phyloP scores from a whole-genome alignment of 2,888 invertebrate genomes.

The Merodon equestris region DNA sequence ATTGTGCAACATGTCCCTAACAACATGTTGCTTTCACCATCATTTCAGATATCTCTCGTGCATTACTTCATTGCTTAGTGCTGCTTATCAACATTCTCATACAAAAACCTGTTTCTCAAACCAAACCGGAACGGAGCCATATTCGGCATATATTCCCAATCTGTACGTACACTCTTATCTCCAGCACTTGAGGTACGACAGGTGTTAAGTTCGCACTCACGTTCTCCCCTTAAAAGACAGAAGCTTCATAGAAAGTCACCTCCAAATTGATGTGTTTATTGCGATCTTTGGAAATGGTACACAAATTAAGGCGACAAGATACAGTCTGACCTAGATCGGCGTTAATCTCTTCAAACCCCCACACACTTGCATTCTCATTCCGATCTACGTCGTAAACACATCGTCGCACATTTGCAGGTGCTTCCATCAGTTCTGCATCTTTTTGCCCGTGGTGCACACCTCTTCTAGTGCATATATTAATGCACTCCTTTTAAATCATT shows the following conservation, averaged over 20 bases:
- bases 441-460: constrained; percentile 7
- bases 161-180: too few relatives aligned
- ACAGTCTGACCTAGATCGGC: constrained; percentile 27
- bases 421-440: constrained; percentile 46
- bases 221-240: constrained; percentile 16
- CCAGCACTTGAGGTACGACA: neutral
- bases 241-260: constrained; percentile 52
- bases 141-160: too few relatives aligned
- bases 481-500: constrained; percentile 57
- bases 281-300: constrained; percentile 31
- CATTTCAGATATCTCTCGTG: too few relatives aligned
- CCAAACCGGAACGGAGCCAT: too few relatives aligned
- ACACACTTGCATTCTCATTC: constrained; percentile 20
- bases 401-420: constrained; percentile 40
- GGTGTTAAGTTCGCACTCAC: constrained; percentile 6
- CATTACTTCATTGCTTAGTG: too few relatives aligned
- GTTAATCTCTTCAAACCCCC: constrained; percentile 12
- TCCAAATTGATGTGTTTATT: constrained; percentile 50
- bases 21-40: too few relatives aligned
- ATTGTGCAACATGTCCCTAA: too few relatives aligned
- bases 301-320: constrained; percentile 19
- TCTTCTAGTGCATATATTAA: constrained; percentile 57
- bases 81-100: too few relatives aligned
- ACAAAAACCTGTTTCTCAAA: too few relatives aligned
- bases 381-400: constrained; percentile 5